Evolutionary conservation across 2,888 invertebrate genomes (phyloP).

Genomic region (Carabus problematicus): DNA sequence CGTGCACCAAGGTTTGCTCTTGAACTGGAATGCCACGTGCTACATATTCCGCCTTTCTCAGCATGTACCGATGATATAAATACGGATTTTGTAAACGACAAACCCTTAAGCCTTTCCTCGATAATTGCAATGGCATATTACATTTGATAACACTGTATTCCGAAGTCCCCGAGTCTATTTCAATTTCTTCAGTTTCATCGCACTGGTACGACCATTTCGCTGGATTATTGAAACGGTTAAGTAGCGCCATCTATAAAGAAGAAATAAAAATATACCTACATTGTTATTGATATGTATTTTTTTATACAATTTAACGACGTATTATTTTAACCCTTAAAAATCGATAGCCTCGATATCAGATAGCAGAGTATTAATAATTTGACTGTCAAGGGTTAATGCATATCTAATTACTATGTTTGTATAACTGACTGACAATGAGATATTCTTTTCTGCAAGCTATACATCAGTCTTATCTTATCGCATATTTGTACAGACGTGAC

Average conservation of each 20-base stretch:
- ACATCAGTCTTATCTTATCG: no score
- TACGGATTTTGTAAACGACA: conserved; percentile 50
- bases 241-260: conserved; percentile 13
- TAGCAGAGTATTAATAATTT: no score
- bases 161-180: not conserved
- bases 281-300: no score
- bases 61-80: conserved; percentile 49
- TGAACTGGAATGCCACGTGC: conserved; percentile 40
- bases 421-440: no score
- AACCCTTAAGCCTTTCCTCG: conserved; percentile 38
- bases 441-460: no score
- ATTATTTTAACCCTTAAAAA: no score
- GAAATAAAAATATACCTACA: not conserved
- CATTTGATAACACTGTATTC: conserved; percentile 8
- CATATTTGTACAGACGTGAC: no score
- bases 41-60: conserved; percentile 50
- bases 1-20: conserved; percentile 49
- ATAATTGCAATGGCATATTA: not conserved
- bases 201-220: conserved; percentile 14
- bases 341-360: no score
- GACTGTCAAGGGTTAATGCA: no score
- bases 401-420: no score
- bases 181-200: conserved; percentile 25
- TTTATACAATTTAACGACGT: no score
- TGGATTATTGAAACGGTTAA: not conserved